Conservation (phyloP, 2,888 invertebrate species). For the Ctenicera cuprea region DNA sequence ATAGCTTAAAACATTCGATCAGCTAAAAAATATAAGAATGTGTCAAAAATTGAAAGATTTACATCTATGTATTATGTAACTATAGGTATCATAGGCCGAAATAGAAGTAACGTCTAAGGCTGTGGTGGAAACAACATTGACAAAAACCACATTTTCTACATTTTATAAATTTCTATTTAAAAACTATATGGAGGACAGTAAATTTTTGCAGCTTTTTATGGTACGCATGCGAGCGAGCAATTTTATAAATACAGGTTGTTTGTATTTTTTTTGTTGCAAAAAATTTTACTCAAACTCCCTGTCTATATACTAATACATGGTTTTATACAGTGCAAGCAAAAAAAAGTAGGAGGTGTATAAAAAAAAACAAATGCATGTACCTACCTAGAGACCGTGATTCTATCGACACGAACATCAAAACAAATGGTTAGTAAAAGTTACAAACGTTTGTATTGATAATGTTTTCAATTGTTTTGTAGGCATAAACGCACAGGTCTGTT, state of each 20-base stretch:
- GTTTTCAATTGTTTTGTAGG: no score
- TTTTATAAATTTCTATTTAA: conserved; percentile 50
- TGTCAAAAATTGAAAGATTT: neutral
- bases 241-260: neutral
- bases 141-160: conserved; percentile 50
- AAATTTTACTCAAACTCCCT: no score
- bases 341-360: no score
- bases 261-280: neutral
- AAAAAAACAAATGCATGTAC: no score
- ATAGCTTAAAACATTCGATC: neutral
- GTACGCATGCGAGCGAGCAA: neutral
- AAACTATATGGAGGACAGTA: conserved; percentile 31
- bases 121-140: conserved; percentile 31
- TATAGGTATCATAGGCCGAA: conserved; percentile 13
- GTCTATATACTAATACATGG: neutral
- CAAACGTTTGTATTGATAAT: no score
- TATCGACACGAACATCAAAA: no score
- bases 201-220: conserved; percentile 31
- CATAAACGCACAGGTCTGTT: no score
- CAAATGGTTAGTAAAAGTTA: no score
- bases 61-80: conserved; percentile 4
- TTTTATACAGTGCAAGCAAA: neutral
- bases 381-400: no score
- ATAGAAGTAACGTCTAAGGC: conserved; percentile 33
- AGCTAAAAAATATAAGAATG: neutral